Base-by-base conservation (phyloP, 2,797 vertebrate genomes). In the Thripadectes ignobilis region DNA sequence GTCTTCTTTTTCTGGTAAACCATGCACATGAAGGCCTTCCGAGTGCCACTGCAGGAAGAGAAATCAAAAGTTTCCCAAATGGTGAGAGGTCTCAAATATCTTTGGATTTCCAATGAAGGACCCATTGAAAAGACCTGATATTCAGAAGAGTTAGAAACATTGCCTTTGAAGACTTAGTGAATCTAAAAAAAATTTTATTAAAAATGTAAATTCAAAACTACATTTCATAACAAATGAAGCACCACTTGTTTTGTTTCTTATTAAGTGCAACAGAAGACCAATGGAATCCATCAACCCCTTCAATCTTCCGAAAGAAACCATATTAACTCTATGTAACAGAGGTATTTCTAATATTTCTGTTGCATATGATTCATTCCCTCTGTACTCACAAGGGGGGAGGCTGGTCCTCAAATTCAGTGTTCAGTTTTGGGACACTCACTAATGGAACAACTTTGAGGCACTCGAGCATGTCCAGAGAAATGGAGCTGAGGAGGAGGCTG, bases 331-430 rank as follows among this genome's bases (percentile, higher is more conserved):
- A 6, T 6, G 7, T 38, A 59, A 57, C 16, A 58, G 16, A 77
- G 7, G 1, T 38, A 36, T 34, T 81, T 55, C 21, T 55, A 39
- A 39, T 34, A 23, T 12, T 84, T 84, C 45, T 32, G 8, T 27
- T 52, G 2, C 3, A 23, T 36, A 41, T 0, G 1, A 4, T 23
- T 59, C 3, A 46, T 52, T 59, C 7, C 6, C 21, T 18, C 29
- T 17, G 8, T 36, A 32, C 17, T 7, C 22, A 34, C 14, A 6
- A 30, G 14, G 22, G 27, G 10, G 11, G 10, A 68, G 19, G 26
- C 17, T 26, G 32, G 15, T 34, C 5, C 20, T 57, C 49, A 63
- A 69, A 63, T 51, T 20, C 32, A 21, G 2, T 51, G 23, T 65
- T 63, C 38, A 51, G 8, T 62, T 58, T 63, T 58, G 32, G 8